Evolutionary conservation across 2,113 vertebrate genomes (phyloP).

Genomic region (Pluvialis apricaria): DNA sequence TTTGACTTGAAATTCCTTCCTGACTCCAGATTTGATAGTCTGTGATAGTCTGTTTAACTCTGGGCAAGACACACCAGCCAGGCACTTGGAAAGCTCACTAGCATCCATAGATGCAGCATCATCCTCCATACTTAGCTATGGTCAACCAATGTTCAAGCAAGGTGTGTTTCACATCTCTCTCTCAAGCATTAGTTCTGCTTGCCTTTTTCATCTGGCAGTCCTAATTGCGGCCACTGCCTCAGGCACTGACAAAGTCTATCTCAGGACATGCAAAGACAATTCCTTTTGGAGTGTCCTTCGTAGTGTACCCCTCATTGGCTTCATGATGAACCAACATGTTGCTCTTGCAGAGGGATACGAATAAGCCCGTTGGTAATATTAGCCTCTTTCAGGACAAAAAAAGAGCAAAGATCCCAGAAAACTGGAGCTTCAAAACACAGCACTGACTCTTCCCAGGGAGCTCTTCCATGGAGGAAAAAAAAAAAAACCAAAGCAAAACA

Average conservation of each 20-base stretch:
- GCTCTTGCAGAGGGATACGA: not conserved
- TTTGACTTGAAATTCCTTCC: not conserved
- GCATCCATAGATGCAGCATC: not conserved
- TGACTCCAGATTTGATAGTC: not conserved
- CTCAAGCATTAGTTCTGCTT: not conserved
- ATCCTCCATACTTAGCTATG: not conserved
- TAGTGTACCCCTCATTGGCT: not conserved
- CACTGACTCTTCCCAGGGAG: not conserved
- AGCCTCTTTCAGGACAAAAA: not conserved
- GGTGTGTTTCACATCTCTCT: not conserved
- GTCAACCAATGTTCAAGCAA: not conserved
- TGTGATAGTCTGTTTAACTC: not conserved
- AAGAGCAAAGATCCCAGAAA: not conserved
- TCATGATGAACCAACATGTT: not conserved
- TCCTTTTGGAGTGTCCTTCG: not conserved
- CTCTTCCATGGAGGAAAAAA: not conserved
- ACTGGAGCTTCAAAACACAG: not conserved
- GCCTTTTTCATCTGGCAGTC: not conserved
- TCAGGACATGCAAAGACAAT: not conserved
- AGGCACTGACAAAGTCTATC: not conserved
- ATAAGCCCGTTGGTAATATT: not conserved
- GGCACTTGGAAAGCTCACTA: not conserved
- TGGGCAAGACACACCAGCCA: not conserved
- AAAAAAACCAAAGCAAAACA: not conserved
- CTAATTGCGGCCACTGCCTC: not conserved